phyloP scores from a whole-genome alignment of 2,888 invertebrate species.

The Bursaphelenchus okinawaensis region DNA sequence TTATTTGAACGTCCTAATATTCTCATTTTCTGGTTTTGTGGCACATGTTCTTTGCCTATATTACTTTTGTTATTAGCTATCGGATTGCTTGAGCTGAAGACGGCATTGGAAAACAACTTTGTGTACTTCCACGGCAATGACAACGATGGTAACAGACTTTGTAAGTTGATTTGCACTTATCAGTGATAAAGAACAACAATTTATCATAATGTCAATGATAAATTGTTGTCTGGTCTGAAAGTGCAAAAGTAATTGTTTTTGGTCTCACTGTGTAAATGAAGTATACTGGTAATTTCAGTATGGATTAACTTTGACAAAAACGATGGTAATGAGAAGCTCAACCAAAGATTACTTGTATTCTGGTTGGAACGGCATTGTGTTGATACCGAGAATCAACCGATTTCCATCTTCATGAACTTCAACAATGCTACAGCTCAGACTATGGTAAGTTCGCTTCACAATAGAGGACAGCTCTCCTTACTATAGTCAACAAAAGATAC shows the following conservation, averaged over 20 bases:
- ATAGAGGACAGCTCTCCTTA: too few relatives aligned
- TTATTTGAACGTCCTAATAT: neutral
- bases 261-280: too few relatives aligned
- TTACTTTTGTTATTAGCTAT: conserved; percentile 30
- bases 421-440: conserved; percentile 36
- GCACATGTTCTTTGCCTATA: neutral
- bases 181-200: too few relatives aligned
- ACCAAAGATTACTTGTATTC: conserved; percentile 44
- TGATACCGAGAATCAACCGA: conserved; percentile 38
- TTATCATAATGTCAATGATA: too few relatives aligned
- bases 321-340: conserved; percentile 31
- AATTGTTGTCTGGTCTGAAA: neutral
- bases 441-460: conserved; percentile 36
- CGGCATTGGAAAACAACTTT: conserved; percentile 34
- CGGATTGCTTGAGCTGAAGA: conserved; percentile 38
- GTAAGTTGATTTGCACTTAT: conserved; percentile 33
- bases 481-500: too few relatives aligned
- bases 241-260: neutral
- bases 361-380: conserved; percentile 52
- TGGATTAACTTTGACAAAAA: conserved; percentile 48
- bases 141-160: conserved; percentile 32
- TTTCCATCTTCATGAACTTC: conserved; percentile 49
- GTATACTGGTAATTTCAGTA: conserved; percentile 39
- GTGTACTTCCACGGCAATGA: conserved; percentile 49
- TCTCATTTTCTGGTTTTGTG: neutral